These are phyloP conservation scores for Laticauda colubrina DNA, from an alignment of 2,113 vertebrate genomes.

Conservation along the genomic window DNA sequence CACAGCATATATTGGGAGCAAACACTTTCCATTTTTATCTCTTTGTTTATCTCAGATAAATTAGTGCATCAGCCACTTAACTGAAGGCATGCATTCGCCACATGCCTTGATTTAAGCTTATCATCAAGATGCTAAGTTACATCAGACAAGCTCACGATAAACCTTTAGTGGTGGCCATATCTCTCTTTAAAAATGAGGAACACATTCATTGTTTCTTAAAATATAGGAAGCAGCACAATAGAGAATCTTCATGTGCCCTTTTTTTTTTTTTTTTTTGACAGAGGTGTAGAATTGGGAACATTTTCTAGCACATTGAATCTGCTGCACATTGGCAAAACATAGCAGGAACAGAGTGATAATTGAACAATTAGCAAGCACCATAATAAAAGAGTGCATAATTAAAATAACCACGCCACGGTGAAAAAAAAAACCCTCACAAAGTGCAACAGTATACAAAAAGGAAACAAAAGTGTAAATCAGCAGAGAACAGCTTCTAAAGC, in stretches of 20 bases:
- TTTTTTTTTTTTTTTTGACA: background rate
- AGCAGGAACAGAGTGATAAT: constrained; percentile 49
- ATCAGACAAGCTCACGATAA: background rate
- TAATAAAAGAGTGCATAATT: constrained; percentile 61
- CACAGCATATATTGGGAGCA: too few relatives aligned
- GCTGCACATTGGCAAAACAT: constrained; percentile 37
- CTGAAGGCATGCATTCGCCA: background rate
- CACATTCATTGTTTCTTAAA: constrained; percentile 33
- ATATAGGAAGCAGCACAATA: constrained; percentile 24
- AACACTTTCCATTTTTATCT: background rate
- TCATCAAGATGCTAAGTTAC: background rate
- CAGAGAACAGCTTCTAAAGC: background rate
- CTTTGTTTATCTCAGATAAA: background rate
- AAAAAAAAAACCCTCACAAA: background rate
- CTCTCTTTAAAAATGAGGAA: background rate
- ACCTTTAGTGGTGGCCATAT: background rate
- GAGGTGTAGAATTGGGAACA: background rate
- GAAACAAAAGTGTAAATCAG: constrained; percentile 11
- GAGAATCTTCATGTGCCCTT: constrained; percentile 3
- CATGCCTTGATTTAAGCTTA: background rate
- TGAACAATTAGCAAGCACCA: constrained; percentile 61
- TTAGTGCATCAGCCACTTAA: too few relatives aligned
- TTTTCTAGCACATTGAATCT: constrained; percentile 41
- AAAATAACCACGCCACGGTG: constrained; percentile 51
- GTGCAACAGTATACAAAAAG: background rate